These are phyloP conservation scores for Nematopogon swammerdamellus DNA, from an alignment of 2,888 invertebrate genomes.

Conservation along the genomic window DNA sequence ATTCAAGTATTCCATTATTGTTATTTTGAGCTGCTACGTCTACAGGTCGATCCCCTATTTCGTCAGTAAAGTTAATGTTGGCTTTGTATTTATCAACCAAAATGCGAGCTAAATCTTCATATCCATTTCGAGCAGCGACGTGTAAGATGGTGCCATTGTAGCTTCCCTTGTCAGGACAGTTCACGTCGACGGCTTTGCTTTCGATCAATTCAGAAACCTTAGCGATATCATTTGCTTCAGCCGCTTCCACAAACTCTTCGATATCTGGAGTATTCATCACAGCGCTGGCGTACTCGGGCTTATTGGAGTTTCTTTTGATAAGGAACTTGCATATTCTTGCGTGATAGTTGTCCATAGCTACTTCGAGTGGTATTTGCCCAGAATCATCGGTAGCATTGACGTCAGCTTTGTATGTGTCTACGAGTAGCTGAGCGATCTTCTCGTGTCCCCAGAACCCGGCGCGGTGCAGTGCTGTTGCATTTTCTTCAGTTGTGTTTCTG, in stretches of 20 bases:
- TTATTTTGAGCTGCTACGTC: not conserved
- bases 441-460: no score
- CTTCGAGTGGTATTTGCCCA: slow-evolving; percentile 7
- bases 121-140: no score
- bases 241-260: slow-evolving; percentile 1
- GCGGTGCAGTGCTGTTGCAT: no score
- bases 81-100: not conserved
- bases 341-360: slow-evolving; percentile 5
- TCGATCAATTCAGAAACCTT: not conserved
- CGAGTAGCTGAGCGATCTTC: not conserved
- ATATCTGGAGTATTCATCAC: slow-evolving; percentile 5
- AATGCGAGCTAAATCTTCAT: not conserved
- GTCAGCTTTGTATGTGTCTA: not conserved
- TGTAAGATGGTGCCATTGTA: not conserved
- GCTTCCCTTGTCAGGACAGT: not conserved
- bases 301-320: slow-evolving; percentile 4
- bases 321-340: slow-evolving; percentile 6
- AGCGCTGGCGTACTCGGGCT: slow-evolving; percentile 6
- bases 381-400: not conserved
- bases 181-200: not conserved
- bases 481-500: no score
- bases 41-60: not conserved
- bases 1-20: not conserved
- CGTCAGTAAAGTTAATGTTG: not conserved
- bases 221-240: not conserved